Base-by-base conservation (phyloP, 2,888 invertebrate species). In the Cremastinae sp. region DNA sequence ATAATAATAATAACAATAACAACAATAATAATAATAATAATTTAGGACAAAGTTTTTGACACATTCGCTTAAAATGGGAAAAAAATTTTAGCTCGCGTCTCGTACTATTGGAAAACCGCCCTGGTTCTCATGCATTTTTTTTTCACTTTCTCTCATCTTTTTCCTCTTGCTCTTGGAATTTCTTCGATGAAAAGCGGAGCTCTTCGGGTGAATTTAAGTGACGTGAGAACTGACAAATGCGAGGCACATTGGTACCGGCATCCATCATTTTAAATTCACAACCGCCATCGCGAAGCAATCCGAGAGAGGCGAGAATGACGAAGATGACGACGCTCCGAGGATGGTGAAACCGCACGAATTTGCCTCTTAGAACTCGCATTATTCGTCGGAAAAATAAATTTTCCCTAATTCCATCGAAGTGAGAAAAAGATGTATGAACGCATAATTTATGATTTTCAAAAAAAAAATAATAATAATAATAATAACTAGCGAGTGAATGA, bases 161-260 rank as follows among this genome's bases (percentile, higher is more conserved):
- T 36, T 61, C 56, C 45, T 22, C 56, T 70, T 70, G 58, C 62
- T 71, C 49, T 20, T 22, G 14, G 0, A 20, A 38, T 71, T 54
- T 43, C 28, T 7, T n/a, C 56, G 34, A 22, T 43, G 62, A 47
- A 74, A 68, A 71, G 56, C 62, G 51, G 51, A 14, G 62, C 66
- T 74, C 38, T 22, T 43, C 45, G 20, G 62, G 18, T 51, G 69
- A 75, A 72, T 78, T 82, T 85, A 85, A 85, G 85, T 85, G 85
- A 84, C 81, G 85, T 85, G 85, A 84, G 85, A 85, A 84, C 80
- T 81, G 56, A 74, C 81, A 78, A 83, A 79, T 81, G 83, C 79
- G 83, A 79, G 78, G 78, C 72, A 58, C 53, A 56, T 59, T 77
- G 80, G 76, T 78, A 79, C 68, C 79, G 72, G 78, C 84, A 84